These are phyloP conservation scores for Urocynchramus pylzowi DNA, from an alignment of 2,113 vertebrate species.

Conservation along the genomic window DNA sequence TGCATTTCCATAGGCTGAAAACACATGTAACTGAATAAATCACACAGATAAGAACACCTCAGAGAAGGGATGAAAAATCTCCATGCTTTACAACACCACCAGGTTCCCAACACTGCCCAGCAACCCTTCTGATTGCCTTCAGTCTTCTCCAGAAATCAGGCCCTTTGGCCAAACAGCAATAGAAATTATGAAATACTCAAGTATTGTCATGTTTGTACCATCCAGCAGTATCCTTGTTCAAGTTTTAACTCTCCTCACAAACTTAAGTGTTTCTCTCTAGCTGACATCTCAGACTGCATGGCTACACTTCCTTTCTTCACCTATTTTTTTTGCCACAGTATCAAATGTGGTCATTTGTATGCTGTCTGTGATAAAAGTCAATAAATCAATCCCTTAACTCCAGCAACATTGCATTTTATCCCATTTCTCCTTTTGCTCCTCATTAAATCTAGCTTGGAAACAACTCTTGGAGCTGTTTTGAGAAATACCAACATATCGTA, in stretches of 20 bases:
- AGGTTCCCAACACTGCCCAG: accelerated
- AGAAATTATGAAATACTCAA: not conserved
- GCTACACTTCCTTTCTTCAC: not conserved
- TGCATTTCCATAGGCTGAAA: not conserved
- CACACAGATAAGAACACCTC: not conserved
- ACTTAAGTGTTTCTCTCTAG: not conserved
- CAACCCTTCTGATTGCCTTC: not conserved
- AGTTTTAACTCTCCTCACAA: not conserved
- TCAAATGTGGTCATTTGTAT: not conserved
- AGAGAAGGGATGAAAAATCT: not conserved
- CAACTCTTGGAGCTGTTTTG: not conserved
- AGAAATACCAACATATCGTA: not conserved
- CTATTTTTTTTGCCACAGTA: not conserved
- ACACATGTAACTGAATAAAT: not conserved
- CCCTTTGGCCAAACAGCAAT: not conserved
- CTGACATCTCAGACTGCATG: not conserved
- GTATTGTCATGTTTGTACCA: not conserved
- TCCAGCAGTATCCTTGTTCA: not conserved
- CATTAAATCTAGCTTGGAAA: not conserved
- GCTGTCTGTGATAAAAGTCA: not conserved
- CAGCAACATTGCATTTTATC: not conserved
- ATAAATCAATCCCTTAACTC: not conserved
- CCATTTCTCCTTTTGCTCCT: not conserved
- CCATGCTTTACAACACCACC: accelerated
- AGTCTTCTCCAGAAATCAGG: not conserved